Conservation (phyloP, 2,113 vertebrate genomes). For the Picathartes gymnocephalus region DNA sequence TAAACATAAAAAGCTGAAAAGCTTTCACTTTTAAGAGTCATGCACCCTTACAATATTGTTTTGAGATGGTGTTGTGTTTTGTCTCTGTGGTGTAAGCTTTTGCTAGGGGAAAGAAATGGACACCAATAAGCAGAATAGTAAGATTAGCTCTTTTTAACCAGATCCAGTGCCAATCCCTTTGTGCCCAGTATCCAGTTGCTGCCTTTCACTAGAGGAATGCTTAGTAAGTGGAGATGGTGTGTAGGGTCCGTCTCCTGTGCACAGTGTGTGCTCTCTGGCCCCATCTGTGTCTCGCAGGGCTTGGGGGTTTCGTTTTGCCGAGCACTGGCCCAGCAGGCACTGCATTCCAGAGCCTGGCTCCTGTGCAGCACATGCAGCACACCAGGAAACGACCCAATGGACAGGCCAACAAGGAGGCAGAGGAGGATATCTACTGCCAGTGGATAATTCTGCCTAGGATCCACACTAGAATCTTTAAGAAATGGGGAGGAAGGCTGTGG, state of each 20-base stretch:
- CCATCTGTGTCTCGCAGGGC: accelerated
- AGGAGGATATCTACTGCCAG: neutral
- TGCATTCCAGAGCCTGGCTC: neutral
- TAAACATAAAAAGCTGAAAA: neutral
- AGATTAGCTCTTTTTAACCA: neutral
- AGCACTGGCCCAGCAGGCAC: accelerated
- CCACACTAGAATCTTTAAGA: accelerated
- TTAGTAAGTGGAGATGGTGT: neutral
- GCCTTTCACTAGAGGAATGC: neutral
- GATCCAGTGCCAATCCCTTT: neutral
- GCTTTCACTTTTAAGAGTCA: neutral
- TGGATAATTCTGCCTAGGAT: neutral
- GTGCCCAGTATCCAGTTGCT: neutral
- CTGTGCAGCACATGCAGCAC: accelerated
- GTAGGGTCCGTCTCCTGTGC: accelerated
- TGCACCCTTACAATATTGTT: neutral
- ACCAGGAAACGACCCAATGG: accelerated
- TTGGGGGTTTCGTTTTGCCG: neutral
- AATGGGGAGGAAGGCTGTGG: neutral
- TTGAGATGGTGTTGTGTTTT: neutral
- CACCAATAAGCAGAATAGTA: neutral
- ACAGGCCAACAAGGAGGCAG: accelerated
- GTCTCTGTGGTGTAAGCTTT: neutral
- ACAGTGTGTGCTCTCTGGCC: accelerated
- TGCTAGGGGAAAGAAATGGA: neutral